Percentiles rank a stretch among this genome's conserved stretches.
These are phyloP conservation scores for Nothoprocta pentlandii DNA, from an alignment of 2,113 vertebrate genomes.

Conservation along the genomic window DNA sequence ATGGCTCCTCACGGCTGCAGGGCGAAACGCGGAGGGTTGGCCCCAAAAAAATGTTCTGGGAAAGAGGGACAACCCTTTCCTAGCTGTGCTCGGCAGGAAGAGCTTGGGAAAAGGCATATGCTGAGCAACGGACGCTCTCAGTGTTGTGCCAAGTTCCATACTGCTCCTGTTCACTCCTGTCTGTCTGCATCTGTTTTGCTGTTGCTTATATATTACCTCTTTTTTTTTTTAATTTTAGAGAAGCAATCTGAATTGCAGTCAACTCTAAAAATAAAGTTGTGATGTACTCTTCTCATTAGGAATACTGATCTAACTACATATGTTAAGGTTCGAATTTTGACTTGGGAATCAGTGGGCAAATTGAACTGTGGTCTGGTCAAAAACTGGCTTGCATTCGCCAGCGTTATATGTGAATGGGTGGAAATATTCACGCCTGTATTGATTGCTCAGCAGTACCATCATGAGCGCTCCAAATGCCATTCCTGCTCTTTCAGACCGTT, in stretches of 20 bases:
- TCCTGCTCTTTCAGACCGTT: not conserved
- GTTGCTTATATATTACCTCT: not conserved
- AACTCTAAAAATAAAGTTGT: not conserved
- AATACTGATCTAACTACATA: not conserved
- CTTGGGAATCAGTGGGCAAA: not conserved
- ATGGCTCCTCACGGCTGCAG: accelerated
- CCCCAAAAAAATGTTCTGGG: not conserved
- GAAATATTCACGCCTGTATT: not conserved
- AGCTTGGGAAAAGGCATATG: not conserved
- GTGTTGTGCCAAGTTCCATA: not conserved
- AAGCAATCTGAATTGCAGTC: not conserved
- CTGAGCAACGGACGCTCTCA: not conserved
- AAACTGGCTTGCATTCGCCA: not conserved
- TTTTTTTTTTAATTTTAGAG: not conserved
- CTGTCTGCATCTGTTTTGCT: not conserved
- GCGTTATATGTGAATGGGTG: not conserved
- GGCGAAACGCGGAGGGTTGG: not conserved
- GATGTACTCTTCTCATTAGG: not conserved
- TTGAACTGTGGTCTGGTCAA: not conserved
- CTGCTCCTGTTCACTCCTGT: not conserved
- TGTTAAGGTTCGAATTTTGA: not conserved
- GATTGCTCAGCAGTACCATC: not conserved
- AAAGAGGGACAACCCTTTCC: not conserved
- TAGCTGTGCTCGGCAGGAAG: not conserved
- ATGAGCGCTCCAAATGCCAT: not conserved